Conservation (phyloP, 2,888 invertebrate species). For the Ametastegia equiseti region DNA sequence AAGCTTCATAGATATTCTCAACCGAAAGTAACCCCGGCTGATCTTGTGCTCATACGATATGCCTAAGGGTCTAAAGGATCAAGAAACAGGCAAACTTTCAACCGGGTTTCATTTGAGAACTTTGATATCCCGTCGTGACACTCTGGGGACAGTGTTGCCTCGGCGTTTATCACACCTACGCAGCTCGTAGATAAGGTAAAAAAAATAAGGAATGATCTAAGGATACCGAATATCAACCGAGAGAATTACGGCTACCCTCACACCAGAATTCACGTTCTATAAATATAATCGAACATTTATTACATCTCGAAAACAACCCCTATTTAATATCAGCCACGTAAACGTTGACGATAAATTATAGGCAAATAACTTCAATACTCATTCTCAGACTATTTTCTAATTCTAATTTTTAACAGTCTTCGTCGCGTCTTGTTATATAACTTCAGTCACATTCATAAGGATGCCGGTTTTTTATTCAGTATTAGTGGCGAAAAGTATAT, state of each 20-base stretch:
- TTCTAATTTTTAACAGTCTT: too few species aligned
- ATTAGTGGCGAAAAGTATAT: too few species aligned
- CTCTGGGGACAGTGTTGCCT: constrained; percentile 43
- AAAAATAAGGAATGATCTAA: constrained; percentile 31
- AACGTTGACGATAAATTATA: constrained; percentile 1
- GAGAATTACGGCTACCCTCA: constrained; percentile 7
- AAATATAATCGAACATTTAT: background rate
- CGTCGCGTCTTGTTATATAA: too few species aligned
- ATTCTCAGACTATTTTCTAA: background rate
- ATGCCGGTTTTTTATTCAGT: too few species aligned
- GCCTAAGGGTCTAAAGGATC: background rate
- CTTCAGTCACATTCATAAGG: too few species aligned
- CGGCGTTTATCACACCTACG: constrained; percentile 48
- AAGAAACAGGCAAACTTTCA: background rate
- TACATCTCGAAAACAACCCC: background rate
- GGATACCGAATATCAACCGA: constrained; percentile 29
- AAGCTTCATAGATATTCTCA: constrained; percentile 45
- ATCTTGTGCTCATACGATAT: background rate
- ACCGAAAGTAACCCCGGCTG: background rate
- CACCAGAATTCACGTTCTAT: background rate
- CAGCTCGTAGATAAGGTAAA: constrained; percentile 45
- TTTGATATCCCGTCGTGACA: constrained; percentile 16
- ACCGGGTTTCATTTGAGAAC: constrained; percentile 41
- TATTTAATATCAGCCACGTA: background rate
- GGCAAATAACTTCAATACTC: background rate